Percentiles rank a stretch among this genome's conserved stretches.
Evolutionary conservation across 2,113 vertebrate genomes (phyloP).

Genomic region (Porphyrio hochstetteri): DNA sequence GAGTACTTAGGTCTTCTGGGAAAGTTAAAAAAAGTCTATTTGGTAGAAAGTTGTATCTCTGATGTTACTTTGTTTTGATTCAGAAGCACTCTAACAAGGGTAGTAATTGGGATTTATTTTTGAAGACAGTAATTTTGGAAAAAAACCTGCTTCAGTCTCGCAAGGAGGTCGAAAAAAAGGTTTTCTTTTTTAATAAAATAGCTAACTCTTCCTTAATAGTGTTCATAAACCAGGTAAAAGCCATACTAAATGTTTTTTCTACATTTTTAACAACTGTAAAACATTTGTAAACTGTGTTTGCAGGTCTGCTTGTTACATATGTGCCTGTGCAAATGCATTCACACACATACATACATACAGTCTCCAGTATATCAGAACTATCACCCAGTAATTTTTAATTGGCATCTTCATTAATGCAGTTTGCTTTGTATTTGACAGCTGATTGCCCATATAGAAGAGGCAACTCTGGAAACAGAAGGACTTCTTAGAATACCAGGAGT

Average conservation of each 20-base stretch:
- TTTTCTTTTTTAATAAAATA: background rate
- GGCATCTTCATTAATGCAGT: background rate
- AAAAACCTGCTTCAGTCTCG: background rate
- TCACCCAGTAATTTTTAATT: background rate
- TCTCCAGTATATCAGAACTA: background rate
- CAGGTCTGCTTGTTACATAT: background rate
- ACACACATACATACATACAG: no score
- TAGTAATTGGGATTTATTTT: background rate
- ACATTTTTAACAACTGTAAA: background rate
- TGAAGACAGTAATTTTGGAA: background rate
- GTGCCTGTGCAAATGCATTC: background rate
- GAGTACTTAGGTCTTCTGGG: background rate
- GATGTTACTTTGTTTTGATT: background rate
- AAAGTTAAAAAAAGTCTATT: background rate
- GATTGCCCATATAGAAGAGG: constrained; percentile 88
- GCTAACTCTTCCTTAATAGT: background rate
- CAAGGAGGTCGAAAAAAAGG: background rate
- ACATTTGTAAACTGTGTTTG: background rate
- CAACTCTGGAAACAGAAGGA: constrained; percentile 91
- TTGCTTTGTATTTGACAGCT: constrained; percentile 78
- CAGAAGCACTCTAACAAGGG: background rate
- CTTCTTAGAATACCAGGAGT: constrained; percentile 93
- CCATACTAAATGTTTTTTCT: background rate
- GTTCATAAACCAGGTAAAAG: background rate
- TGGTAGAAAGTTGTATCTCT: background rate